phyloP scores from a whole-genome alignment of 2,113 vertebrate genomes.

The Dolichallabes microphthalmus region DNA sequence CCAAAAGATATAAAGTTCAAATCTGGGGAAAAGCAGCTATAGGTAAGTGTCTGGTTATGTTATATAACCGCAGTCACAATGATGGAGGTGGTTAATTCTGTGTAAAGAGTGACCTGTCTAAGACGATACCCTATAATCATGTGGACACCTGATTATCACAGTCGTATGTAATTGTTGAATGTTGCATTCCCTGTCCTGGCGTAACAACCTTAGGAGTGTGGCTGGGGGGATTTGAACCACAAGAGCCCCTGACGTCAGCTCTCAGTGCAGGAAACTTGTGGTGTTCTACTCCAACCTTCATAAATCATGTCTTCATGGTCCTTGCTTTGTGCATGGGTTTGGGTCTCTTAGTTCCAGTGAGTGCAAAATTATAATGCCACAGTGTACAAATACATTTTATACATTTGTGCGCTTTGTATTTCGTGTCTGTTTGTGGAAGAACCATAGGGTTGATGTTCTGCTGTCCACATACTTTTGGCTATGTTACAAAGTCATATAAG shows the following conservation, averaged over 20 bases:
- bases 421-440: not conserved
- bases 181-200: not conserved
- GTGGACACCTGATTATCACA: not conserved
- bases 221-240: not conserved
- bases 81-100: not conserved
- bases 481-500: not conserved
- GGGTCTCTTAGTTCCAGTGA: not conserved
- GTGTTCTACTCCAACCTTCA: not conserved
- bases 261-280: not conserved
- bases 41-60: slow-evolving; percentile 70
- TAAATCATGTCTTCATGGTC: not conserved
- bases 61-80: not conserved
- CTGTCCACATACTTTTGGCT: not conserved
- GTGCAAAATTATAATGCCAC: not conserved
- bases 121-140: not conserved
- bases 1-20: slow-evolving; percentile 79
- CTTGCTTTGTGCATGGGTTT: not conserved
- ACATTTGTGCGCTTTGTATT: not conserved
- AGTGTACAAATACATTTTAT: not conserved
- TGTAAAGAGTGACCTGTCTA: not conserved
- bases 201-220: not conserved
- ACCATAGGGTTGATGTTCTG: not conserved
- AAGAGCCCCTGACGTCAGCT: not conserved
- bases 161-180: not conserved
- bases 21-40: slow-evolving; percentile 97